Percentiles rank a stretch among this genome's conserved stretches.
phyloP scores from a whole-genome alignment of 2,113 vertebrate species.

The Tenrec ecaudatus region DNA sequence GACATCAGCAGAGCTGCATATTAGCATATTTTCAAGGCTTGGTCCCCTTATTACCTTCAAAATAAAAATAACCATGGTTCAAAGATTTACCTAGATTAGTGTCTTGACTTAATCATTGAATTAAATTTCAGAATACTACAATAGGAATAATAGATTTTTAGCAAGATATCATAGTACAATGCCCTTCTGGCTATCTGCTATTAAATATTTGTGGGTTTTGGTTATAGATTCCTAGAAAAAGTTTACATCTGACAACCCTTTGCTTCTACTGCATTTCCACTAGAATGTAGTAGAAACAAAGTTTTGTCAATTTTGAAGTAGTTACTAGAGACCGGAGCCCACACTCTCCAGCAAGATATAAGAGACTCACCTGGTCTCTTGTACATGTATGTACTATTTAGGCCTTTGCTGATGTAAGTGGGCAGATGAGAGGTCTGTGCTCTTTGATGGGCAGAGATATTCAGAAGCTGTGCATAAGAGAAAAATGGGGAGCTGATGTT shows the following conservation, averaged over 20 bases:
- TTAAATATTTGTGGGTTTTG: constrained; percentile 50
- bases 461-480: neutral
- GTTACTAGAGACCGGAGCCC: neutral
- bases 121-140: constrained; percentile 48
- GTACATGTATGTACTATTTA: neutral
- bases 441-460: neutral
- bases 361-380: neutral
- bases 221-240: constrained; percentile 26
- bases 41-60: constrained; percentile 50
- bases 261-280: neutral
- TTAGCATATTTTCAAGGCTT: constrained; percentile 55
- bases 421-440: neutral
- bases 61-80: constrained; percentile 62
- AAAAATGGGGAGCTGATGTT: neutral
- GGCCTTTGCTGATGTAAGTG: neutral
- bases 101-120: constrained; percentile 62
- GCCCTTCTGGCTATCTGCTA: constrained; percentile 17
- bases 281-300: too few species aligned
- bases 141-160: constrained; percentile 39
- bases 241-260: neutral
- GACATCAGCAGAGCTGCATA: constrained; percentile 57
- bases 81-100: constrained; percentile 64
- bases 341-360: neutral
- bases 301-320: too few species aligned
- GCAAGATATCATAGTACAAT: constrained; percentile 33